These are phyloP conservation scores for Geotria australis DNA, from an alignment of 2,797 vertebrate species.

Conservation along the genomic window DNA sequence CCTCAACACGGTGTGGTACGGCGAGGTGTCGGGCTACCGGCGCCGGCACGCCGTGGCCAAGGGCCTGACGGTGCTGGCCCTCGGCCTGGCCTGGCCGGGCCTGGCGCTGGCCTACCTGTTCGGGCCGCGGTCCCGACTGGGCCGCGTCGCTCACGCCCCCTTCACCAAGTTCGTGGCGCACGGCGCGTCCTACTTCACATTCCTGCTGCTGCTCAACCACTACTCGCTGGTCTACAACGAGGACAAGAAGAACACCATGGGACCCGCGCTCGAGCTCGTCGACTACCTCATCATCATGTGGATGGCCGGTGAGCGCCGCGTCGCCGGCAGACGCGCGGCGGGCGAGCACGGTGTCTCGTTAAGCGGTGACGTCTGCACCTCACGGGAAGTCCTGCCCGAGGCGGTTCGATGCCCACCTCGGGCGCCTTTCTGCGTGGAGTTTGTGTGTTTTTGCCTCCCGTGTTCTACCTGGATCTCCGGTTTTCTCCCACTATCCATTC, in stretches of 20 bases:
- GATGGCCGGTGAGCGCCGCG: constrained; percentile 48
- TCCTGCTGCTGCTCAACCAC: constrained; percentile 69
- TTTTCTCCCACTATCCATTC: no score
- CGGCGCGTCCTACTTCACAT: constrained; percentile 87
- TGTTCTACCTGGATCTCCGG: no score
- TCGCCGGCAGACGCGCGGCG: no score
- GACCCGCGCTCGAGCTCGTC: constrained; percentile 57
- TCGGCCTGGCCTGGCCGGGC: constrained; percentile 68
- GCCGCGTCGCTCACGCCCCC: constrained; percentile 83
- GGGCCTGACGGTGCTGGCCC: constrained; percentile 61
- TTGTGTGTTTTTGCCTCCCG: not conserved
- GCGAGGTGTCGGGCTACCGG: constrained; percentile 77
- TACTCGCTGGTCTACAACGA: constrained; percentile 89
- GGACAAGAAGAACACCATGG: constrained; percentile 74
- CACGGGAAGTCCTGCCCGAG: constrained; percentile 4
- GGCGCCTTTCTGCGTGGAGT: no score
- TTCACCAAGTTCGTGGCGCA: constrained; percentile 98
- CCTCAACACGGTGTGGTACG: constrained; percentile 95
- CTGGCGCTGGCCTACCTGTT: constrained; percentile 81
- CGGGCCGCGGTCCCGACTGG: constrained; percentile 65
- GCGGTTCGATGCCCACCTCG: no score
- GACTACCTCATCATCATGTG: constrained; percentile 88
- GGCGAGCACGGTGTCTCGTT: no score
- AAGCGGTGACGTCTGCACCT: no score
- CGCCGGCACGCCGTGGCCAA: constrained; percentile 86